Conservation (phyloP, 2,888 invertebrate genomes). For the Vesta saturnalis region DNA sequence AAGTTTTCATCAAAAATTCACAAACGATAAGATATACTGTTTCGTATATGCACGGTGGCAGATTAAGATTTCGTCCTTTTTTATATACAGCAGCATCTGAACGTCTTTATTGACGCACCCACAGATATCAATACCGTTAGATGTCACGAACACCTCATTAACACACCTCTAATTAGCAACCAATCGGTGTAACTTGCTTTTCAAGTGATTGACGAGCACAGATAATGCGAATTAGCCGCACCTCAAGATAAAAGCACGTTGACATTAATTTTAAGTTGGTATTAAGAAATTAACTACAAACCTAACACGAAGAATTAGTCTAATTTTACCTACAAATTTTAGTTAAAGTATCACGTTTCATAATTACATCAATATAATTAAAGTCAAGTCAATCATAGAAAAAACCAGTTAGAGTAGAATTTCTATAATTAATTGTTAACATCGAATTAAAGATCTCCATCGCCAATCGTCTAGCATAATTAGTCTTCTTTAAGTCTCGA, state of each 20-base stretch:
- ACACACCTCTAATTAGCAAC: constrained; percentile 50
- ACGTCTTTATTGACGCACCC: constrained; percentile 37
- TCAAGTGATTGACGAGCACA: constrained; percentile 41
- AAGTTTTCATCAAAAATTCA: constrained; percentile 30
- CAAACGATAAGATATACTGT: constrained; percentile 18
- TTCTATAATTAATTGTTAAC: too few relatives aligned
- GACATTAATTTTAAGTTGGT: constrained; percentile 11
- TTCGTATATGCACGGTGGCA: constrained; percentile 4
- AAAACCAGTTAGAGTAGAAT: too few relatives aligned
- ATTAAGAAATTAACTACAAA: constrained; percentile 1
- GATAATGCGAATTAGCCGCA: constrained; percentile 45
- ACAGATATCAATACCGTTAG: constrained; percentile 34
- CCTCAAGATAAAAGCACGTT: constrained; percentile 22
- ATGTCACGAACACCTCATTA: constrained; percentile 50
- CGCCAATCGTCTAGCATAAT: too few relatives aligned
- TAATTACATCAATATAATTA: too few relatives aligned
- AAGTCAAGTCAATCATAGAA: too few relatives aligned
- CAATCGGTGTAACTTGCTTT: constrained; percentile 37
- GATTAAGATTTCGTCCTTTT: neutral
- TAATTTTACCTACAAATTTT: too few relatives aligned
- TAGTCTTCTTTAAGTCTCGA: too few relatives aligned
- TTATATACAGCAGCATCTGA: constrained; percentile 23
- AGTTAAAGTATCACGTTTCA: too few relatives aligned
- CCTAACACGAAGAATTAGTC: too few relatives aligned
- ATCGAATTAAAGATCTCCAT: too few relatives aligned